Conservation (phyloP, 2,113 vertebrate genomes). For the Tringa solitaria region DNA sequence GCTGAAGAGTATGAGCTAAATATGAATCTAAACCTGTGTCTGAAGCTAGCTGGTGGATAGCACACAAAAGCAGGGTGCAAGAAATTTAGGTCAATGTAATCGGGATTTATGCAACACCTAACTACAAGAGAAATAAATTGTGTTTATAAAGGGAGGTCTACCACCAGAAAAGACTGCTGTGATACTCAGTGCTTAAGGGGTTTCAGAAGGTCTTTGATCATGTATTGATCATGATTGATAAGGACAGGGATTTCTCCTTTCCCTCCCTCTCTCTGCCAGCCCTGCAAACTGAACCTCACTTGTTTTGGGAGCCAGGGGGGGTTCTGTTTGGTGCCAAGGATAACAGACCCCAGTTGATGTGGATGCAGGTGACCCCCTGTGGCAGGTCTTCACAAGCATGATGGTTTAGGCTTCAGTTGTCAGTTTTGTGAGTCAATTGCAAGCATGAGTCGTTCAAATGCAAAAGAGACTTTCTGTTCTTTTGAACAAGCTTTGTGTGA, state of each 20-base stretch:
- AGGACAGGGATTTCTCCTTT: neutral
- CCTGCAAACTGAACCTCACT: neutral
- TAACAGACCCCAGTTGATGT: neutral
- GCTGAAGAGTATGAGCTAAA: neutral
- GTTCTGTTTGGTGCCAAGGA: neutral
- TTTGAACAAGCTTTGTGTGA: neutral
- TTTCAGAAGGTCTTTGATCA: neutral
- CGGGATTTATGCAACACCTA: neutral
- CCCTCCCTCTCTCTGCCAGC: neutral
- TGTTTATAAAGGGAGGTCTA: neutral
- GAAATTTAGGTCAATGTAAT: neutral
- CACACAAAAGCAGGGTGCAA: neutral
- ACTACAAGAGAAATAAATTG: neutral
- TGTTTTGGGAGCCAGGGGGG: neutral
- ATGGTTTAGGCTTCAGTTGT: neutral
- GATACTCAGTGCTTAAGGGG: neutral
- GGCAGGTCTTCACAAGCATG: neutral
- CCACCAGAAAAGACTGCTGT: neutral
- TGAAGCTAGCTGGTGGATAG: neutral
- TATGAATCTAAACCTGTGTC: neutral
- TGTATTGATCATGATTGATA: neutral
- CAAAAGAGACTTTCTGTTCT: neutral
- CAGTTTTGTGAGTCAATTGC: neutral
- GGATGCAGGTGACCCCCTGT: neutral
- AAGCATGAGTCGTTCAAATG: neutral